A percentile compares a stretch with the other conserved stretches of the same genome.
Conservation (phyloP, 2,888 invertebrate species). For the Drymonia ruficornis region DNA sequence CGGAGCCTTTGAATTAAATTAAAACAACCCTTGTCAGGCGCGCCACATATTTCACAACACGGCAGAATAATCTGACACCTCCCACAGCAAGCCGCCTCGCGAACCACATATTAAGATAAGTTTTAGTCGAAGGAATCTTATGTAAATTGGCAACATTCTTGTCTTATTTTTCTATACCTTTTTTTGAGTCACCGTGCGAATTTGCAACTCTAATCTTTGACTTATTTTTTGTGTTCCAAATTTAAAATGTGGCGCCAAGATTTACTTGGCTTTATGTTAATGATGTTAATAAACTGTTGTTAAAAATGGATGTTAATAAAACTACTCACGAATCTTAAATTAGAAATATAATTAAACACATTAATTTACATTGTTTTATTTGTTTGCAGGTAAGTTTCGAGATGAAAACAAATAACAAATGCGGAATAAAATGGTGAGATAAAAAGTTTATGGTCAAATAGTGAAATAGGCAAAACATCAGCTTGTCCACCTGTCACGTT, state of each 20-base stretch:
- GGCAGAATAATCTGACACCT: conserved; percentile 50
- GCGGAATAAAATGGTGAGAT: background rate
- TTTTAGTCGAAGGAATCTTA: conserved; percentile 65
- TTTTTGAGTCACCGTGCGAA: conserved; percentile 57
- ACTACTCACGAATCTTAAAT: background rate
- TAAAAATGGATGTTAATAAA: no score
- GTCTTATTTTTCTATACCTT: conserved; percentile 50
- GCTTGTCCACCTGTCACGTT: no score
- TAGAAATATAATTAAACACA: background rate
- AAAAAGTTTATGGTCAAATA: background rate
- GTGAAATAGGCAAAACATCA: no score
- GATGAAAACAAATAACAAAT: background rate
- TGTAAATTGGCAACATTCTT: conserved; percentile 68
- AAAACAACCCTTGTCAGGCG: conserved; percentile 63
- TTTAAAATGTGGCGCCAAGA: conserved; percentile 25
- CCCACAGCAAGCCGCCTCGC: conserved; percentile 27
- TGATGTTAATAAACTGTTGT: no score
- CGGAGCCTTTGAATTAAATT: conserved; percentile 75
- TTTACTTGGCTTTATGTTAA: conserved; percentile 31
- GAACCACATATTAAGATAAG: conserved; percentile 36
- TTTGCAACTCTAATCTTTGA: conserved; percentile 44
- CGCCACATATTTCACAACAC: conserved; percentile 65
- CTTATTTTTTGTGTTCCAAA: conserved; percentile 12
- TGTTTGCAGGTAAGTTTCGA: conserved; percentile 4
- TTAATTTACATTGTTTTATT: background rate